Base-by-base conservation (phyloP, 2,113 vertebrate genomes). In the Mellivora capensis region DNA sequence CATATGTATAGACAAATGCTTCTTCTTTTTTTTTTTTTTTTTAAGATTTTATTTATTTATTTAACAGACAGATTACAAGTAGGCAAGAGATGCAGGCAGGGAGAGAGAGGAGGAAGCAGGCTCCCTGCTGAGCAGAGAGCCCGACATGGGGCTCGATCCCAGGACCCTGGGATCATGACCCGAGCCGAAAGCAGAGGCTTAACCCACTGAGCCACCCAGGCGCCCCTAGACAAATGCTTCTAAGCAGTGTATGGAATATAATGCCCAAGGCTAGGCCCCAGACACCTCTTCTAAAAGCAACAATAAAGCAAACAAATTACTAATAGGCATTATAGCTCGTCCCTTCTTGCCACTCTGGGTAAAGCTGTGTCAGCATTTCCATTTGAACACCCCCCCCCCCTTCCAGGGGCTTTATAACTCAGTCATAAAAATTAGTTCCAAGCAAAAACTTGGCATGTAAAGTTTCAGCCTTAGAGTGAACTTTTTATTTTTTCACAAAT, bases 181-280 rank as follows among this genome's bases (percentile, higher is more conserved):
- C n/a, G n/a, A n/a, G n/a, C n/a, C n/a, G n/a, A n/a, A n/a, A n/a
- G n/a, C n/a, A n/a, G n/a, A n/a, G n/a, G n/a, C n/a, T n/a, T n/a
- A n/a, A n/a, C n/a, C n/a, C n/a, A n/a, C n/a, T n/a, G n/a, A n/a
- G n/a, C n/a, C n/a, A n/a, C n/a, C n/a, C n/a, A n/a, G n/a, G n/a
- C n/a, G n/a, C n/a, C n/a, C n/a, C n/a, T 97, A 99, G 99, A 98
- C 96, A 97, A 95, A 98, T 82, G 96, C 98, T 99, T 99, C 98
- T 98, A 98, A 98, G 98, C 90, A 74, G 96, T 54, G 96, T 98
- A 95, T 31, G 1, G 27, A 47, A 27, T 47, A 10, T 93, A 95
- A 85, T 98, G 99, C 98, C 99, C 99, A 98, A 98, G 98, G 98
- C 98, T 61, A 96, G 91, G 94, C 94, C 97, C 97, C 39, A 98